Base-by-base conservation (phyloP, 2,888 invertebrate genomes). In the Plebejus argus region DNA sequence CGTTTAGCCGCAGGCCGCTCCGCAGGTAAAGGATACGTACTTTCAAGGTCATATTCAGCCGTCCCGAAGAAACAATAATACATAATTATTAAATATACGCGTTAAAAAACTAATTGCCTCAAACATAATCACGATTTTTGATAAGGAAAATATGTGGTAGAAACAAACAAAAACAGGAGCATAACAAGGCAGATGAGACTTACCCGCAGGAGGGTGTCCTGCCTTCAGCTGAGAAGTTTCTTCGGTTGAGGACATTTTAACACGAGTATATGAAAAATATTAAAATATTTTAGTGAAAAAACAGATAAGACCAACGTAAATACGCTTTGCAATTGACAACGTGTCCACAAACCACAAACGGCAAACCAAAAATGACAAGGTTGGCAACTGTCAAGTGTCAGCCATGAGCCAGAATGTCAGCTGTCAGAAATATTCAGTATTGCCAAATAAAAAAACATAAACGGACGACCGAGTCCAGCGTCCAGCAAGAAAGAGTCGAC, bases 201-300 rank as follows among this genome's bases (percentile, higher is more conserved):
- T 95, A 98, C 98, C 97, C 95, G 98, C 98, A 85, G 98, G 98
- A 82, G 97, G 97, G 91, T 98, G 98, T 78, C 98, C 98, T 81
- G 96, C 98, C 87, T 98, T 97, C 61, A 97, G 94, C 89, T 97
- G 96, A 78, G 95, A 89, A 82, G 96, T 96, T 84, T 96, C 95
- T 85, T 93, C 93, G 53, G 89, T 84, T 12, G 93, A 90, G 81
- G 93, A 93, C 93, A 94, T 93, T 74, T 23, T 74, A 49, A 23
- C 23, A 49, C 23, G 18, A 6, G 23, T 23, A 53, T 28, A 49
- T 15, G 12, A 18, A 74, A 53, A 74, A 49, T 53, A 79, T 78
- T 70, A 74, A 78, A 80, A 78, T 79, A 75, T 78, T 75, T 78
- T 76, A 80, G 81, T 81, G 45, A 77, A 77, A 53, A 85, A 83